Base-by-base conservation (phyloP, 1,140 invertebrate genomes). In the Tetramorium parvispinum region DNA sequence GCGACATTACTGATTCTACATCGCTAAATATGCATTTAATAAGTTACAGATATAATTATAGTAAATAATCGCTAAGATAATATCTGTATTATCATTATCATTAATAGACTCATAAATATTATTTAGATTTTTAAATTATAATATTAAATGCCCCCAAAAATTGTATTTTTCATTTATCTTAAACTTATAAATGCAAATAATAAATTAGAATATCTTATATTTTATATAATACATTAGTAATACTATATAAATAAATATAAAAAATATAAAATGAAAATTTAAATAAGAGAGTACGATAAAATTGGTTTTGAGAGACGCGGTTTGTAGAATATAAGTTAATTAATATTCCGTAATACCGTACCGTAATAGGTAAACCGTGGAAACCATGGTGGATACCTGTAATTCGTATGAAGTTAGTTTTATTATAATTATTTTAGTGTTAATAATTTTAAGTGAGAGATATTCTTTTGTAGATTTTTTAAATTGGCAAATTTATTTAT, bases 41-140 rank as follows among this genome's bases (percentile, higher is more conserved):
- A 77, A 78, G 61, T 65, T 78, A 78, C 49, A 43, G 46, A 77
- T 63, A 78, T 65, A 78, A 78, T 65, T 63, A 5, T 2, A 21
- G 3, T n/a, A 78, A 65, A 78, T 78, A 78, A 78, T 49, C 5
- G 24, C 18, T 49, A 43, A 37, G 49, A 32, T 59, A 27, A 77
- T 77, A 21, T 57, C 13, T 37, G 27, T 75, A 24, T 53, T 51
- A n/a, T n/a, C n/a, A n/a, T n/a, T 49, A 49, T 51, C 49, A 55
- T 57, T 68, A 75, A 40, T 40, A 71, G 1, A 21, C 6, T 27
- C 11, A 65, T 10, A 46, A 43, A 32, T 63, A 8, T 57, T 8
- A 21, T 43, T 76, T 40, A 76, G 5, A 78, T 21, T n/a, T 32
- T 46, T 65, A 11, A 32, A 27, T 24, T 43, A 18, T 6, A n/a